Evolutionary conservation across 2,113 vertebrate species (phyloP).

Genomic region (Myanophis thanlyinensis): DNA sequence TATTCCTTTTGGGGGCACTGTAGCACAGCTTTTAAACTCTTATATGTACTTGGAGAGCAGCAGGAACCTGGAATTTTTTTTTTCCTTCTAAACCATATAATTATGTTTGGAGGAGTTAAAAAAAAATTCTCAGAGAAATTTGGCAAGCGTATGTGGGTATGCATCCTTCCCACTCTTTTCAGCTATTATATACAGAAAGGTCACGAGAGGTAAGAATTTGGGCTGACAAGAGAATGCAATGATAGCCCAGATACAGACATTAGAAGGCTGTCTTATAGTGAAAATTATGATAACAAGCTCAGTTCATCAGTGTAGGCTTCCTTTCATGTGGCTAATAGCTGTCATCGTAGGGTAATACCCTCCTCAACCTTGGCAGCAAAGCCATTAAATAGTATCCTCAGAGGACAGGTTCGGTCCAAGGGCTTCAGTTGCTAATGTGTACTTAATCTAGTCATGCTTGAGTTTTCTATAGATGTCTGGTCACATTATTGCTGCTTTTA

Average conservation of each 20-base stretch:
- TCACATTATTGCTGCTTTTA: background rate
- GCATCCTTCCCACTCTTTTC: too few relatives aligned
- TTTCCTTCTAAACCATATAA: background rate
- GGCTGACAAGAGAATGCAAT: background rate
- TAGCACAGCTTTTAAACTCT: conserved; percentile 56
- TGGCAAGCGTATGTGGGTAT: background rate
- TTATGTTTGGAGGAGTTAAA: background rate
- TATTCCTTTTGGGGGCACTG: conserved; percentile 60
- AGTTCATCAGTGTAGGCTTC: background rate
- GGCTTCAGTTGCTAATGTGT: background rate
- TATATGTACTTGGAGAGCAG: background rate
- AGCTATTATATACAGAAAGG: background rate
- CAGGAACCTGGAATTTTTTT: fast-evolving
- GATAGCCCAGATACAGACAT: background rate
- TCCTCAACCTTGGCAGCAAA: background rate
- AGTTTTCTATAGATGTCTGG: background rate
- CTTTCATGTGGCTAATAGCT: background rate
- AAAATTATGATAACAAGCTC: background rate
- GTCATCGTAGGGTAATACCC: too few relatives aligned
- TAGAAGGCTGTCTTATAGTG: background rate
- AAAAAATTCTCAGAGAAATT: background rate
- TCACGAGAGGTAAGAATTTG: background rate
- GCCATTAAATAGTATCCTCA: background rate
- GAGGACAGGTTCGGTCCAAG: background rate
- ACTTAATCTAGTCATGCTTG: background rate